Evolutionary conservation across 2,888 invertebrate species (phyloP).

Genomic region (Stenichneumon culpator): DNA sequence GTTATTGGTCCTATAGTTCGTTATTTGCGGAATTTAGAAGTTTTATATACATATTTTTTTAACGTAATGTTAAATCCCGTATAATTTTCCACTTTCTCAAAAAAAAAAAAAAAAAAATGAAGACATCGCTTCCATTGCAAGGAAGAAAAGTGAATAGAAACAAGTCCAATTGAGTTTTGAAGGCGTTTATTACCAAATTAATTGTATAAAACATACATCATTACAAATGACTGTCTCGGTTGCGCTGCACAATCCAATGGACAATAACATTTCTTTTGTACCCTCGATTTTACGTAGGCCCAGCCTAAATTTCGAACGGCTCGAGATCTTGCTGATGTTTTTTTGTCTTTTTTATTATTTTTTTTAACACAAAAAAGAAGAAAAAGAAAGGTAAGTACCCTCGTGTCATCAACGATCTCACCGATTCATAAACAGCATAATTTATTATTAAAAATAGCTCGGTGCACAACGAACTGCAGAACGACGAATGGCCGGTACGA

Average conservation of each 20-base stretch:
- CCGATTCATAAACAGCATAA: slow-evolving; percentile 38
- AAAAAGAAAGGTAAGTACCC: slow-evolving; percentile 53
- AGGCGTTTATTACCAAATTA: slow-evolving; percentile 83
- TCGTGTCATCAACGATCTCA: slow-evolving; percentile 40
- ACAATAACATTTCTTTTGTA: slow-evolving; percentile 78
- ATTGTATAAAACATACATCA: slow-evolving; percentile 83
- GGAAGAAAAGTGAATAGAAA: neutral
- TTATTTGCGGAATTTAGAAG: too few relatives aligned
- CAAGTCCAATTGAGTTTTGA: slow-evolving; percentile 71
- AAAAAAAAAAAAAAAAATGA: neutral
- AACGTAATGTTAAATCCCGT: too few relatives aligned
- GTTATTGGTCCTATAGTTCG: too few relatives aligned
- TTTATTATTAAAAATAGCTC: slow-evolving; percentile 49
- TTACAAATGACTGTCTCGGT: slow-evolving; percentile 80
- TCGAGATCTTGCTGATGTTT: slow-evolving; percentile 49
- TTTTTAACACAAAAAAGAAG: slow-evolving; percentile 6
- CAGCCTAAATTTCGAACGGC: slow-evolving; percentile 77
- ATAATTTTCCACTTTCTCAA: too few relatives aligned
- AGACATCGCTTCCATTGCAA: slow-evolving; percentile 24
- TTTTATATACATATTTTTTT: too few relatives aligned
- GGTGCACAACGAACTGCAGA: neutral
- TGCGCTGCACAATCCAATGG: slow-evolving; percentile 79
- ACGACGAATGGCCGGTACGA: neutral
- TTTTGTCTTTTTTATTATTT: slow-evolving; percentile 15
- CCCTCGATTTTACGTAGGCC: slow-evolving; percentile 80